phyloP scores from a whole-genome alignment of 2,113 vertebrate species.

The Sinocyclocheilus rhinocerous region DNA sequence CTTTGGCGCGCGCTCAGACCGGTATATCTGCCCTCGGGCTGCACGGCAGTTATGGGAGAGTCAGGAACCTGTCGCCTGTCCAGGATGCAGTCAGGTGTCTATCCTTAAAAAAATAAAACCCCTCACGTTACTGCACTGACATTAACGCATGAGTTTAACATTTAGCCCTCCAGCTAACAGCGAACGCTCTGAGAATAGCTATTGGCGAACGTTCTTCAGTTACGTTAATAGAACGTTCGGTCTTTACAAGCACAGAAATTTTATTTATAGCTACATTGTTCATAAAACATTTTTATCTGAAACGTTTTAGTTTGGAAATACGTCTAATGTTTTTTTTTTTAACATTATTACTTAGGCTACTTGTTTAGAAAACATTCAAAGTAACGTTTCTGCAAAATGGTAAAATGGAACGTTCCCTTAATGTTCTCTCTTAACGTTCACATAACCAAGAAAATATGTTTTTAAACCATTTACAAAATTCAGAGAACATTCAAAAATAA shows the following conservation, averaged over 20 bases:
- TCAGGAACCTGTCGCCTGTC: constrained; percentile 51
- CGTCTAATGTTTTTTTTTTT: no score
- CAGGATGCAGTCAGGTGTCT: constrained; percentile 59
- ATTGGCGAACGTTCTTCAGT: neutral
- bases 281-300: neutral
- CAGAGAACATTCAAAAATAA: no score
- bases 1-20: neutral
- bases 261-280: neutral
- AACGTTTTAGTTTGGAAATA: neutral
- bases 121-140: constrained; percentile 6
- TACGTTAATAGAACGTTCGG: neutral
- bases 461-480: no score
- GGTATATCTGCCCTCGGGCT: constrained; percentile 20
- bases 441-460: neutral
- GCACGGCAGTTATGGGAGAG: constrained; percentile 54
- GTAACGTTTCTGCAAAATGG: neutral
- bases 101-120: neutral
- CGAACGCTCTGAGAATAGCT: no score
- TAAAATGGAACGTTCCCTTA: neutral
- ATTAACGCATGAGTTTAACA: neutral
- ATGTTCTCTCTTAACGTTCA: neutral
- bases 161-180: neutral
- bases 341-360: no score
- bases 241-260: no score
- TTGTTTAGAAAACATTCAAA: neutral